Evolutionary conservation across 1,140 invertebrate species (phyloP).

Genomic region (Bombus haemorrhoidalis): DNA sequence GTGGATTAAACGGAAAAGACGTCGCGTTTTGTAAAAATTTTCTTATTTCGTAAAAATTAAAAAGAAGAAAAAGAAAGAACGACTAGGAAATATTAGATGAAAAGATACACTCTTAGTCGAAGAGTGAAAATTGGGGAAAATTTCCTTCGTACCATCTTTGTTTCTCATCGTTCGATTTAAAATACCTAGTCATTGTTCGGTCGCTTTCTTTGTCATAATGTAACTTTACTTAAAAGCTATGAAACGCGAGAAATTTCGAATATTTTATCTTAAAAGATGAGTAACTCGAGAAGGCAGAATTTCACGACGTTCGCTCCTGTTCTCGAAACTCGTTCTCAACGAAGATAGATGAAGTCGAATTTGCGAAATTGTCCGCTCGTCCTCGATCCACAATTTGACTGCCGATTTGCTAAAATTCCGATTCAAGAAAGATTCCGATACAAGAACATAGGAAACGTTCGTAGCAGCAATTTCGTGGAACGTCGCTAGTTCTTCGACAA

Average conservation of each 20-base stretch:
- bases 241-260: background rate
- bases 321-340: background rate
- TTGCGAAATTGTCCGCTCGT: constrained; percentile 13
- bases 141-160: no score
- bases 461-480: background rate
- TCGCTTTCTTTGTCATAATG: background rate
- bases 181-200: no score
- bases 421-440: no score
- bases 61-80: background rate
- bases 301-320: background rate
- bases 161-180: no score
- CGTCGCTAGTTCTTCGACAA: background rate
- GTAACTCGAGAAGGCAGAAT: background rate
- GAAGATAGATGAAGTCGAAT: constrained; percentile 37
- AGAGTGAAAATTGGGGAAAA: background rate
- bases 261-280: background rate
- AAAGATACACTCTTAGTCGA: background rate
- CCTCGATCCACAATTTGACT: constrained; percentile 13
- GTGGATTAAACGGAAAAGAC: no score
- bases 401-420: background rate
- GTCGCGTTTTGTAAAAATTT: no score
- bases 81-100: background rate
- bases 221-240: background rate
- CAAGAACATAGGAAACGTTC: background rate
- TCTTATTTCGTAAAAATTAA: background rate